Evolutionary conservation across 2,888 invertebrate genomes (phyloP).

Genomic region (Dendrolimus pini): DNA sequence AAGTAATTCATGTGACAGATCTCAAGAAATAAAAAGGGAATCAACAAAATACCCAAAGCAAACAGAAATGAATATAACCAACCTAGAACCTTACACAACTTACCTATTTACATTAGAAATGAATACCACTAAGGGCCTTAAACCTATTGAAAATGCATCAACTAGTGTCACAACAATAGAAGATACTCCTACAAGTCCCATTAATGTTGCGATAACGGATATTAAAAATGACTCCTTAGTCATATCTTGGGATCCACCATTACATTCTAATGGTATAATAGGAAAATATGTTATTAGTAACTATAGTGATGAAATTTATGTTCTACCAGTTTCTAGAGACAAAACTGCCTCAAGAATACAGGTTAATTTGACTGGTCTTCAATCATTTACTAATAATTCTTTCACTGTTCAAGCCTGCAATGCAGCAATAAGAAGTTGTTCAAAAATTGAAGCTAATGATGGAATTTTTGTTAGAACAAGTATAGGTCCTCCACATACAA

Average conservation of each 20-base stretch:
- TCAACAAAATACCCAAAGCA: slow-evolving; percentile 59
- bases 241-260: slow-evolving; percentile 83
- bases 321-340: slow-evolving; percentile 36
- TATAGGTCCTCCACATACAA: slow-evolving; percentile 76
- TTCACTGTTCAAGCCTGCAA: slow-evolving; percentile 84
- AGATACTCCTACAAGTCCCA: slow-evolving; percentile 78
- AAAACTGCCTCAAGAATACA: slow-evolving; percentile 31
- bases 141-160: slow-evolving; percentile 68
- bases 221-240: slow-evolving; percentile 79
- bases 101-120: slow-evolving; percentile 84
- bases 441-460: slow-evolving; percentile 62
- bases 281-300: slow-evolving; percentile 79
- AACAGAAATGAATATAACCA: slow-evolving; percentile 74
- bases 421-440: slow-evolving; percentile 76
- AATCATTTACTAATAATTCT: slow-evolving; percentile 81
- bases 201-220: slow-evolving; percentile 74
- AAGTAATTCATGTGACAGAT: slow-evolving; percentile 68
- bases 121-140: slow-evolving; percentile 56
- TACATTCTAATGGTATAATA: slow-evolving; percentile 83
- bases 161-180: slow-evolving; percentile 82
- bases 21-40: not conserved
- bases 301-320: slow-evolving; percentile 43
- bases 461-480: slow-evolving; percentile 73
- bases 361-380: slow-evolving; percentile 51
- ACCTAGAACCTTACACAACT: slow-evolving; percentile 83